Conservation (phyloP, 2,888 invertebrate species). For the Nomada goodeniana region DNA sequence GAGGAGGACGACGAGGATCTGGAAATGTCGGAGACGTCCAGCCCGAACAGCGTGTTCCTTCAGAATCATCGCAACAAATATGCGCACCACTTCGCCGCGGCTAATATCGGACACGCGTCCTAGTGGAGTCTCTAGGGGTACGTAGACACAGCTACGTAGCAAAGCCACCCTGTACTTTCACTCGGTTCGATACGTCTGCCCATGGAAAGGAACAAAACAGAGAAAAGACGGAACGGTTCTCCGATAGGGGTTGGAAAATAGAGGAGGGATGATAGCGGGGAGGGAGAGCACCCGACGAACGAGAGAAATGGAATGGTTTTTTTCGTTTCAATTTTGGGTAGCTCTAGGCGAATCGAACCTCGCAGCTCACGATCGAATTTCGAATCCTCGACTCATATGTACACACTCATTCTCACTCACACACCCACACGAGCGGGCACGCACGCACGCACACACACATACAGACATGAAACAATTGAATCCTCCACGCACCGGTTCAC, state of each 20-base stretch:
- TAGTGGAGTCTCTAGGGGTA: conserved; percentile 75
- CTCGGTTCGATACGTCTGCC: conserved; percentile 36
- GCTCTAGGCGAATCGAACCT: conserved; percentile 13
- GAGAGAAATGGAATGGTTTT: background rate
- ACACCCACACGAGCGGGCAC: too few species aligned
- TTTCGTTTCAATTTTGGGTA: conserved; percentile 30
- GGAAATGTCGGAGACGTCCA: conserved; percentile 84
- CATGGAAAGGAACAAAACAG: background rate
- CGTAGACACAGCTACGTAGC: conserved; percentile 65
- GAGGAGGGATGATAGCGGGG: too few species aligned
- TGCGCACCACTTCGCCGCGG: conserved; percentile 55
- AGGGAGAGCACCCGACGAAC: background rate
- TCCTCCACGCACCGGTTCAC: conserved; percentile 71
- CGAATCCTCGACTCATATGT: conserved; percentile 21
- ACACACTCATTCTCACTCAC: too few species aligned
- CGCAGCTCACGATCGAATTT: conserved; percentile 19
- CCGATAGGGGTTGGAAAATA: background rate
- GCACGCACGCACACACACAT: too few species aligned
- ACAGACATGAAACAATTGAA: conserved; percentile 4
- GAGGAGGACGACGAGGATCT: conserved; percentile 86
- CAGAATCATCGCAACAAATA: conserved; percentile 67
- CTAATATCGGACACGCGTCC: conserved; percentile 70
- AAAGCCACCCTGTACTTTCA: conserved; percentile 16
- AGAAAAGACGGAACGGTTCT: background rate
- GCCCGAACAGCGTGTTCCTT: conserved; percentile 84